Conservation (phyloP, 2,113 vertebrate species). For the Equus przewalskii region DNA sequence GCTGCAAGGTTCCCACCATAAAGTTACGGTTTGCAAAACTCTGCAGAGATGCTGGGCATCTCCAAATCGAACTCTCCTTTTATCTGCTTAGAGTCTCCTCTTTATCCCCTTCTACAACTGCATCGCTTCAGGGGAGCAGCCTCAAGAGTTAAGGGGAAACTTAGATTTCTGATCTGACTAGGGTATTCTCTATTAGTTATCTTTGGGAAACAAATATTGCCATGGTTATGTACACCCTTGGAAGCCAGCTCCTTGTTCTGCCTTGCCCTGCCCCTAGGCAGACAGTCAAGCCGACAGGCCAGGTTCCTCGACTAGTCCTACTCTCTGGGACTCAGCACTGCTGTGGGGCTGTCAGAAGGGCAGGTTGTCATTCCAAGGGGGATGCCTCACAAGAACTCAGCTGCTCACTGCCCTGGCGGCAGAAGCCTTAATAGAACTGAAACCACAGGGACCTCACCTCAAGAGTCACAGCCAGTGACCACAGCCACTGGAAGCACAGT, state of each 20-base stretch:
- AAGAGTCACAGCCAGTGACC: neutral
- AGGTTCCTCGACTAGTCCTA: neutral
- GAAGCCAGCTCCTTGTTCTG: neutral
- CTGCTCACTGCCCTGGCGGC: neutral
- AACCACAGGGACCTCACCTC: neutral
- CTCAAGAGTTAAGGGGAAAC: neutral
- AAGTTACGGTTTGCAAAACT: neutral
- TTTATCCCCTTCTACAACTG: neutral
- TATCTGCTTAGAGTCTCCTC: neutral
- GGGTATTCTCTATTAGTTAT: neutral
- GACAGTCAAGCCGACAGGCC: neutral
- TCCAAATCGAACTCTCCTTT: neutral
- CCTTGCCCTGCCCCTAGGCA: neutral
- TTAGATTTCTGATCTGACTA: neutral
- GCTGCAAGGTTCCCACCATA: neutral
- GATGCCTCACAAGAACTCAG: neutral
- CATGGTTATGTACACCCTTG: neutral
- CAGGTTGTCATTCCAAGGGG: neutral
- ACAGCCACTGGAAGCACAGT: neutral
- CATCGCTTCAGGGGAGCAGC: neutral
- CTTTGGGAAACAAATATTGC: neutral
- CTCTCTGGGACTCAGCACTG: neutral
- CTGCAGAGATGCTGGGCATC: neutral
- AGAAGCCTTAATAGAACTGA: constrained; percentile 44
- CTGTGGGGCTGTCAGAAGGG: neutral